Evolutionary conservation across 2,113 vertebrate species (phyloP), one percentile per base, ranked within the genome.

Genomic region (Alethe castanea): DNA sequence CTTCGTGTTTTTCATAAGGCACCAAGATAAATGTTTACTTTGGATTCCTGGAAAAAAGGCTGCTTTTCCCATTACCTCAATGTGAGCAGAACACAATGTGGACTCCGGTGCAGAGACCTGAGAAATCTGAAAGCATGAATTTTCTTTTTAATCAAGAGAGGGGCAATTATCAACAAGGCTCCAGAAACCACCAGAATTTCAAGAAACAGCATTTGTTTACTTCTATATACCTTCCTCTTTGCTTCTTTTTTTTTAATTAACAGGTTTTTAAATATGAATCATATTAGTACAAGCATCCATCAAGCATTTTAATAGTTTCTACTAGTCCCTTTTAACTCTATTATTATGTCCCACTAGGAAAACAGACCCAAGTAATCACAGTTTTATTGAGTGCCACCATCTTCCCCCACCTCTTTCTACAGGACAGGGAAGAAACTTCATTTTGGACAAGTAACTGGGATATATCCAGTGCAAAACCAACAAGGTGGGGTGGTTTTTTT

Each of bases 1-100:
- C 98, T 97, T 93, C 70, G 15, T 94, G 94, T 91, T 97, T 97
- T 97, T 97, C 97, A 87, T 89, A 77, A 96, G 65, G 96, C 97
- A 97, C 97, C 96, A 98, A 98, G 97, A 98, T 90, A 96, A 98
- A 98, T 97, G 98, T 98, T 98, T 97, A 90, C 96, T 97, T 98
- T 97, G 96, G 97, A 94, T 62, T 67, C 92, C 94, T 93, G 93
- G 86, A 92, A 77, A 73, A 62, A 94, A 86, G 94, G 86, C 97
- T 97, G 97, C 95, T 98, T 98, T 98, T 98, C 94, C 96, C 97
- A 98, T 98, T 97, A 97, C 97, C 97, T 98, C 92, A 90, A 79
- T 20, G 44, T 28, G 77, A 90, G 90, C 95, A 91, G 90, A 92
- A 96, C 91, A 62, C 85, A 26, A 50, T 3, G 8, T 59, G 86